A percentile compares a stretch with the other conserved stretches of the same genome.
Evolutionary conservation across 2,113 vertebrate species (phyloP).

Genomic region (Odocoileus hemionus): DNA sequence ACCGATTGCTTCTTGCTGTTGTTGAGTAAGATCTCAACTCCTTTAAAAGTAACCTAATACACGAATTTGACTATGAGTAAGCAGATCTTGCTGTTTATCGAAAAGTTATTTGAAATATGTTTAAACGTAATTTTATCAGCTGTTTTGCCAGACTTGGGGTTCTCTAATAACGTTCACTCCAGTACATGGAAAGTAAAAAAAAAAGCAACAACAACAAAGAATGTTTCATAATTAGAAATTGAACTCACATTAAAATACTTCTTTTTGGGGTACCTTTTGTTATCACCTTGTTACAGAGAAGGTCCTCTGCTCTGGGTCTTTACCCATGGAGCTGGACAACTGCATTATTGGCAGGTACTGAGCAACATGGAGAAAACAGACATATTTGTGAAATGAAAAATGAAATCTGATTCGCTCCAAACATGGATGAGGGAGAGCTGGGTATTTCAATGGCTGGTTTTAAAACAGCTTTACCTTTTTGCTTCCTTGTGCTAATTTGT

Average conservation of each 20-base stretch:
- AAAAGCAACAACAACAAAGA: background rate
- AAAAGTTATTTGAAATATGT: conserved; percentile 36
- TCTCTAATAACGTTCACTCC: background rate
- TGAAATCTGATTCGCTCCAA: conserved; percentile 27
- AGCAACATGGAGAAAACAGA: conserved; percentile 17
- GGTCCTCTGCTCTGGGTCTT: background rate
- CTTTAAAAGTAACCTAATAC: conserved; percentile 46
- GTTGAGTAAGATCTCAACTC: conserved; percentile 45
- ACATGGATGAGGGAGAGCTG: background rate
- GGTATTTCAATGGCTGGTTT: background rate
- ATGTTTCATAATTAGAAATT: conserved; percentile 1
- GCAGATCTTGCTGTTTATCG: conserved; percentile 60
- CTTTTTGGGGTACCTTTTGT: background rate
- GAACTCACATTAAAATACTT: background rate
- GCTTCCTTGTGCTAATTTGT: background rate
- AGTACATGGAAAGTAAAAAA: background rate
- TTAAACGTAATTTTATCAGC: conserved; percentile 28
- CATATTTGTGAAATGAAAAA: conserved; percentile 43
- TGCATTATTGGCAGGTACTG: conserved; percentile 19
- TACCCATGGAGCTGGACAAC: background rate
- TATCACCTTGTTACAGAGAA: conserved; percentile 3
- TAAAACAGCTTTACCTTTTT: conserved; percentile 13
- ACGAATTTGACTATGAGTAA: conserved; percentile 64
- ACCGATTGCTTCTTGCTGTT: conserved; percentile 32
- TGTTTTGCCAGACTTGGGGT: background rate